Evolutionary conservation across 2,888 invertebrate genomes (phyloP).

Genomic region (Agriopis marginaria): DNA sequence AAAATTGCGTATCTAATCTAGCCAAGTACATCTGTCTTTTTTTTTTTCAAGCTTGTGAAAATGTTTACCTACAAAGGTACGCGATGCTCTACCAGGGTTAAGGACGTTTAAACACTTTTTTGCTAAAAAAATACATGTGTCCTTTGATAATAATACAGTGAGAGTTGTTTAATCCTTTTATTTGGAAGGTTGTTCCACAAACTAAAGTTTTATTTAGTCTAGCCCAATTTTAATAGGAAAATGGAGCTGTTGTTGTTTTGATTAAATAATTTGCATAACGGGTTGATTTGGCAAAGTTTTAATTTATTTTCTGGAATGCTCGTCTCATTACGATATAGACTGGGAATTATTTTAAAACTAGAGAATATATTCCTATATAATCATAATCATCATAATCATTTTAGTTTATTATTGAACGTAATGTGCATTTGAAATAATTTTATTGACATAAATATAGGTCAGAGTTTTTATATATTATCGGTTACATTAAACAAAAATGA

Average conservation of each 20-base stretch:
- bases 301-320: constrained; percentile 12
- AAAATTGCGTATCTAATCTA: no score
- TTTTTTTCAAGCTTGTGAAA: not conserved
- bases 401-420: no score
- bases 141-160: constrained; percentile 16
- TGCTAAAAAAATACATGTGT: constrained; percentile 21
- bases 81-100: constrained; percentile 36
- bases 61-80: constrained; percentile 42
- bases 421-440: no score
- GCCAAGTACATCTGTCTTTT: not conserved
- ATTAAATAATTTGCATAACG: constrained; percentile 15
- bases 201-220: constrained; percentile 12
- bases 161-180: constrained; percentile 19
- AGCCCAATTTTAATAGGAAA: constrained; percentile 25
- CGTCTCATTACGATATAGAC: not conserved
- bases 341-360: not conserved
- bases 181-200: constrained; percentile 1
- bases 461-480: no score
- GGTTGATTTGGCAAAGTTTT: constrained; percentile 7
- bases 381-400: not conserved
- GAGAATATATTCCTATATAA: not conserved
- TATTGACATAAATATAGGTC: no score
- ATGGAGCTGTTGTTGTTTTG: constrained; percentile 19
- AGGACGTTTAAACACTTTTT: constrained; percentile 36
- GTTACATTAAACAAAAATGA: no score